Evolutionary conservation across 2,113 vertebrate species (phyloP).

Genomic region (Chaetura pelagica): DNA sequence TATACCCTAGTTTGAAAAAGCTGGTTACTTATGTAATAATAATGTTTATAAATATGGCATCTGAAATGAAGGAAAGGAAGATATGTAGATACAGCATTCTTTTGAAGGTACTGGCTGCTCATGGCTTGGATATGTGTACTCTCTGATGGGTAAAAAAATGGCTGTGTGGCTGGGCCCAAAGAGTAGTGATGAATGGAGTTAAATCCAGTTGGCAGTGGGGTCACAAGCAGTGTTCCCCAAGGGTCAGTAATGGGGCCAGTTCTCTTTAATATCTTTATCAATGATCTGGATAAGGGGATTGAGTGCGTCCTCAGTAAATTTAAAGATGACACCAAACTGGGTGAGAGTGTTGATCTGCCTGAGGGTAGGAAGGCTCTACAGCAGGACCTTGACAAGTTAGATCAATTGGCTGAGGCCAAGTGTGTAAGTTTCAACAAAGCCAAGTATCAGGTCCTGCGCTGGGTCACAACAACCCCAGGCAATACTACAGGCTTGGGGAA

Average conservation of each 20-base stretch:
- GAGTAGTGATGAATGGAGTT: fast-evolving
- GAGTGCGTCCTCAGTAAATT: not conserved
- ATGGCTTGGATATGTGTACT: fast-evolving
- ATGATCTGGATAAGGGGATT: fast-evolving
- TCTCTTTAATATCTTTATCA: not conserved
- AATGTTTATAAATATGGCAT: not conserved
- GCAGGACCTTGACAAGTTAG: not conserved
- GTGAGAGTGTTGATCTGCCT: not conserved
- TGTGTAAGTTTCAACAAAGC: not conserved
- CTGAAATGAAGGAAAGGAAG: not conserved
- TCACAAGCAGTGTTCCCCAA: not conserved
- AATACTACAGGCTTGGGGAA: not conserved
- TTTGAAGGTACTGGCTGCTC: not conserved
- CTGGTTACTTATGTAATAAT: not conserved
- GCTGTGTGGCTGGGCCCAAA: fast-evolving
- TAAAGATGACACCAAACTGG: fast-evolving
- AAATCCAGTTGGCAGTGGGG: not conserved
- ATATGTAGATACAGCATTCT: not conserved
- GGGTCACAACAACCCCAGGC: not conserved
- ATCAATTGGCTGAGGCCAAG: fast-evolving
- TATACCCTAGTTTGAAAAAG: not conserved
- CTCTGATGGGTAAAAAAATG: fast-evolving
- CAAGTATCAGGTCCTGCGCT: fast-evolving
- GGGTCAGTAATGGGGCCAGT: not conserved
- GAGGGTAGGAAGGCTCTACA: not conserved